A percentile compares a stretch with the other conserved stretches of the same genome.
phyloP scores from a whole-genome alignment of 2,797 vertebrate genomes.

The Natrix natrix region DNA sequence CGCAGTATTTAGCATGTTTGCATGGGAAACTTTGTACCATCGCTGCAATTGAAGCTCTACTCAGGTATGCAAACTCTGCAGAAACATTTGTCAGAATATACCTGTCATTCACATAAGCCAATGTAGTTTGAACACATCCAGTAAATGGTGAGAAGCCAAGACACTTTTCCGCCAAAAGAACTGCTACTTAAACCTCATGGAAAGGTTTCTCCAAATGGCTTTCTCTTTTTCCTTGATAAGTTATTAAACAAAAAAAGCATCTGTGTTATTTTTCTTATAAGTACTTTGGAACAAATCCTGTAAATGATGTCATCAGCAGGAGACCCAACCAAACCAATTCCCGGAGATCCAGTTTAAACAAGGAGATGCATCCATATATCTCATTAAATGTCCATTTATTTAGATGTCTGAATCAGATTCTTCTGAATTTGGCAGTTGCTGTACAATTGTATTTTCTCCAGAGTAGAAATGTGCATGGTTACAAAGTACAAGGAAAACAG shows the following conservation, averaged over 20 bases:
- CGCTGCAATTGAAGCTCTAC: constrained; percentile 62
- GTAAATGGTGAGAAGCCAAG: constrained; percentile 58
- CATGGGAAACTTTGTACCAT: constrained; percentile 53
- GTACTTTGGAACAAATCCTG: constrained; percentile 42
- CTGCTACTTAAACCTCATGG: constrained; percentile 48
- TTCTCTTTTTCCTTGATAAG: constrained; percentile 34
- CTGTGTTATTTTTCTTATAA: constrained; percentile 55
- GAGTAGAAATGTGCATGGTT: not conserved
- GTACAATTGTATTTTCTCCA: constrained; percentile 9
- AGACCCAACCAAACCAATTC: constrained; percentile 41
- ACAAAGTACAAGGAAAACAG: not conserved
- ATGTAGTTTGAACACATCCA: constrained; percentile 63
- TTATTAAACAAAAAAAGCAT: constrained; percentile 55
- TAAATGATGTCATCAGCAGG: constrained; percentile 40
- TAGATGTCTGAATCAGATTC: not conserved
- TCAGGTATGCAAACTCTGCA: constrained; percentile 54
- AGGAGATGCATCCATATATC: constrained; percentile 6
- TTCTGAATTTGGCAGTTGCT: not conserved
- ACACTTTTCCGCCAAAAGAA: constrained; percentile 54
- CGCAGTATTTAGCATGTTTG: constrained; percentile 46
- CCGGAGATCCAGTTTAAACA: constrained; percentile 6
- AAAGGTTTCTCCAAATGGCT: constrained; percentile 28
- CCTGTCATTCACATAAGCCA: constrained; percentile 59
- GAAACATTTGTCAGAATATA: constrained; percentile 59
- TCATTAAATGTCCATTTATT: constrained; percentile 12